Base-by-base conservation (phyloP, 2,888 invertebrate genomes). In the Noctua janthina region DNA sequence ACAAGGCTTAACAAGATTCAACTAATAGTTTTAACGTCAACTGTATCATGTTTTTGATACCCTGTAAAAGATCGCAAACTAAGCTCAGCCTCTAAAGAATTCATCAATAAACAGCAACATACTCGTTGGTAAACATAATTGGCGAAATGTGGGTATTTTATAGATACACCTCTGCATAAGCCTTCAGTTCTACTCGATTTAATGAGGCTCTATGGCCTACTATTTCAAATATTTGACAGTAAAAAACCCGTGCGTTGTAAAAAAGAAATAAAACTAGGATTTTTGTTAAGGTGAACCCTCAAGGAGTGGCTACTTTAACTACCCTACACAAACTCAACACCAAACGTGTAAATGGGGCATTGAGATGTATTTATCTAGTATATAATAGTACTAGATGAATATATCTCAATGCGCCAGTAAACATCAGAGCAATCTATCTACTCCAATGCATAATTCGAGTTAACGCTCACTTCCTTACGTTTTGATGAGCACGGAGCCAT, bases 391-490 rank as follows among this genome's bases (percentile, higher is more conserved):
- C 29, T 29, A 29, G 29, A 29, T 29, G 29, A 29, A 29, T 29
- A 29, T 29, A 29, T 29, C 29, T 29, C 29, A 29, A 29, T 29
- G 29, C 29, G 29, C 11, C 56, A 72, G 46, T 81, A 85, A 80
- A 88, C 59, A 69, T 76, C 56, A 74, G 43, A 39, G 39, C 64
- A 66, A n/a, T 73, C 39, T 62, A 62, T 62, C 68, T 78, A 74
- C 69, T 66, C 29, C 79, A 78, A 62, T 79, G 79, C 75, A 66
- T 71, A 76, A 87, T 83, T 71, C 51, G 39, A 75, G 70, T 76
- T 84, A 85, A 88, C 84, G 73, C 78, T 67, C 72, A 76, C 74
- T 85, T 87, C 87, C 85, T 89, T 87, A 85, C 86, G 85, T 79
- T 79, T 81, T 88, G 86, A 88, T 83, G 87, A 87, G 80, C 83